phyloP scores from a whole-genome alignment of 2,888 invertebrate species.

The Lasioglossum lativentre region DNA sequence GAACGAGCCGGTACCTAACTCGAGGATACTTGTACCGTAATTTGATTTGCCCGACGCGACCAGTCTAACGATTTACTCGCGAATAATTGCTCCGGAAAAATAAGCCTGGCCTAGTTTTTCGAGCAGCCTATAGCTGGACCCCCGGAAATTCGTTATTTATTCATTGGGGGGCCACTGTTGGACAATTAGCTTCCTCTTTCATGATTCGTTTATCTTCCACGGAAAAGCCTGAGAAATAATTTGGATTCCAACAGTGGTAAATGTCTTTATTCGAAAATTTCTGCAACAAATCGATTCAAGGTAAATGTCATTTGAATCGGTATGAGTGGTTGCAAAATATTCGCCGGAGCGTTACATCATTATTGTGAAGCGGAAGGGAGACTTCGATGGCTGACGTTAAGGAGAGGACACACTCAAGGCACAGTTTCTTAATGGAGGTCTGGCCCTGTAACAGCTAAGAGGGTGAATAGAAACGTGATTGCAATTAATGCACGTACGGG shows the following conservation, averaged over 20 bases:
- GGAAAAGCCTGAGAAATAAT: too few relatives aligned
- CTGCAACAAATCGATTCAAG: neutral
- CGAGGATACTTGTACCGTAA: slow-evolving; percentile 55
- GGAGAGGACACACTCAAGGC: slow-evolving; percentile 60
- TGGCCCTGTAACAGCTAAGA: slow-evolving; percentile 59
- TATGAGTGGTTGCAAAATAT: neutral
- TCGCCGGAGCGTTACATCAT: slow-evolving; percentile 22
- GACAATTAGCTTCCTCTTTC: neutral
- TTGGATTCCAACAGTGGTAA: neutral
- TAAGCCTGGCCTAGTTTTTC: neutral
- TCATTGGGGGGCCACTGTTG: neutral
- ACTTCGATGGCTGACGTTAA: slow-evolving; percentile 35
- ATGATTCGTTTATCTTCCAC: neutral
- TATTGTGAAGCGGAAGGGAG: slow-evolving; percentile 37
- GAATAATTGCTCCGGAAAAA: neutral
- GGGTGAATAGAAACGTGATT: slow-evolving; percentile 71
- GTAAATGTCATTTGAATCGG: neutral
- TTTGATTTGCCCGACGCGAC: slow-evolving; percentile 43
- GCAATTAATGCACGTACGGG: slow-evolving; percentile 73
- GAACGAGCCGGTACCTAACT: slow-evolving; percentile 44
- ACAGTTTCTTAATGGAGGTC: slow-evolving; percentile 73
- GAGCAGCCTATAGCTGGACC: neutral
- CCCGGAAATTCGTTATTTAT: neutral
- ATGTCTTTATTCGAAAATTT: neutral
- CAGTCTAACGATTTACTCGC: neutral